A percentile compares a stretch with the other conserved stretches of the same genome.
phyloP scores from a whole-genome alignment of 2,888 invertebrate species.

The Tipula helvola region DNA sequence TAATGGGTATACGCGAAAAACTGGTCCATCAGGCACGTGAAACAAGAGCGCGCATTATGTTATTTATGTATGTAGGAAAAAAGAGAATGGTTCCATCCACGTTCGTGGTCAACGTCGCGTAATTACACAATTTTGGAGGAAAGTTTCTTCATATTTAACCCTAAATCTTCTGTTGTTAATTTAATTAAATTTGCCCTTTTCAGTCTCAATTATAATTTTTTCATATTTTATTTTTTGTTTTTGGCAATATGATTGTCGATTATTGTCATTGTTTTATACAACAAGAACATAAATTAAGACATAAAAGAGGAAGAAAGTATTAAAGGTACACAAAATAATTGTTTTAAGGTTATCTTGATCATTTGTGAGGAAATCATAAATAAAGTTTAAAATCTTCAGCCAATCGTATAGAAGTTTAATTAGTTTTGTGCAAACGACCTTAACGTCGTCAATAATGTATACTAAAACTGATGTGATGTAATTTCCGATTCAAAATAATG shows the following conservation, averaged over 20 bases:
- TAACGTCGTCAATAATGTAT: neutral
- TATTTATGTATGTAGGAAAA: neutral
- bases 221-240: neutral
- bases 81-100: neutral
- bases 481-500: neutral
- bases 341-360: neutral
- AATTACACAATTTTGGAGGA: neutral
- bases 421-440: neutral
- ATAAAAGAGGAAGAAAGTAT: neutral
- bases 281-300: neutral
- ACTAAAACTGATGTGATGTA: neutral
- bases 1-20: neutral
- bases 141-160: neutral
- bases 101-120: neutral
- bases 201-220: neutral
- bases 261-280: neutral
- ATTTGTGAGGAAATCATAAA: neutral
- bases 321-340: neutral
- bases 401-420: neutral
- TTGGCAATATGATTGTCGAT: neutral
- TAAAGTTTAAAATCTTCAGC: neutral
- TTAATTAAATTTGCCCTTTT: conserved; percentile 4
- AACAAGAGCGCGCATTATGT: neutral
- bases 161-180: neutral
- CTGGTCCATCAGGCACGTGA: neutral